These are phyloP conservation scores for Hemiprocne comata DNA, from an alignment of 2,113 vertebrate genomes.

Conservation along the genomic window DNA sequence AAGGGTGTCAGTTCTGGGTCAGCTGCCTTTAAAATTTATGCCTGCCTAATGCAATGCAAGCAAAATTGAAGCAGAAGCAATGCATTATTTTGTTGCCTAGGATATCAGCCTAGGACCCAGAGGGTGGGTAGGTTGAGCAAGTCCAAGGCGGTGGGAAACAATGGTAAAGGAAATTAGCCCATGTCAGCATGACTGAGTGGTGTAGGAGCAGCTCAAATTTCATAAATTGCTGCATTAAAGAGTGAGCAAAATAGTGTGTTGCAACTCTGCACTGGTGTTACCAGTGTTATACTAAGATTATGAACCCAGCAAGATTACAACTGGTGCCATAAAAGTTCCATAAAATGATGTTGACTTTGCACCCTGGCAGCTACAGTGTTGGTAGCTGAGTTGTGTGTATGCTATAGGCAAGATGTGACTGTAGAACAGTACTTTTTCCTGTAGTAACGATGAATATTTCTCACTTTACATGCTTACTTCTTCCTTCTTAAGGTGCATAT, in stretches of 20 bases:
- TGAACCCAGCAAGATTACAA: neutral
- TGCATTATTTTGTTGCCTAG: conserved; percentile 17
- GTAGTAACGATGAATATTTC: neutral
- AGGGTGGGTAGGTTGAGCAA: conserved; percentile 16
- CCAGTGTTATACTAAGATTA: neutral
- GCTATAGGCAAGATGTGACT: neutral
- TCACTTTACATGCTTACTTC: neutral
- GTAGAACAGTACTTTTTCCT: neutral
- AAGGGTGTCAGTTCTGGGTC: neutral
- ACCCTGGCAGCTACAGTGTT: neutral
- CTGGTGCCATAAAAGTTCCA: neutral
- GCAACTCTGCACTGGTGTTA: neutral
- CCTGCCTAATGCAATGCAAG: neutral
- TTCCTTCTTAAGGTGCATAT: neutral
- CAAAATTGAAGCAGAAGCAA: neutral
- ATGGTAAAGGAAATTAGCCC: neutral
- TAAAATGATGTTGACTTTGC: neutral
- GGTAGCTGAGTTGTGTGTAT: neutral
- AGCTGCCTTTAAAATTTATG: conserved; percentile 25
- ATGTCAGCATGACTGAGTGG: neutral
- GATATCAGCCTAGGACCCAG: neutral
- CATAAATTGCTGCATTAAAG: neutral
- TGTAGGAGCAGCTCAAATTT: conserved; percentile 24
- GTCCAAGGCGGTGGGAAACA: conserved; percentile 15
- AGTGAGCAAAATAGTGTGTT: neutral